Evolutionary conservation across 2,113 vertebrate genomes (phyloP), one percentile per base, ranked within the genome.

Genomic region (Piaya cayana): DNA sequence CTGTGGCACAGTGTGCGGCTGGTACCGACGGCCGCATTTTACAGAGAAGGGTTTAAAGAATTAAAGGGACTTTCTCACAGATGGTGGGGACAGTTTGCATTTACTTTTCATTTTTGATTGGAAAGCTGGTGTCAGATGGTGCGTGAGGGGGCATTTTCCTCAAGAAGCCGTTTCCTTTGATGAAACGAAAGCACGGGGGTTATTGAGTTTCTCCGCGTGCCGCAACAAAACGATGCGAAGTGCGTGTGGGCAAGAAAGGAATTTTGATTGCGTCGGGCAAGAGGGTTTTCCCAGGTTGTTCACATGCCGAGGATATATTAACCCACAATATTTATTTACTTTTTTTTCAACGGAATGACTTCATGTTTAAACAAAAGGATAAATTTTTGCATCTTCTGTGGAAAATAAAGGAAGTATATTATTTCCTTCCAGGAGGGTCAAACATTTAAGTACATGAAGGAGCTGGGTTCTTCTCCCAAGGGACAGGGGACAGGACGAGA

Each of bases 201-300:
- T 85, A 71, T 86, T 82, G 9, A 49, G 8, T 65, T 82, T 85
- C 88, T 95, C 74, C 68, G 58, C 34, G 47, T 68, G 93, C 75
- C 91, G 93, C 91, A 96, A 95, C 34, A 97, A 96, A 96, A 76
- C 68, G 90, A 82, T 77, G 77, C 71, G 90, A 97, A 96, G 25
- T 67, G 27, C 19, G 22, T 74, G 75, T 83, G 7, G 3, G 79
- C 52, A 93, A 95, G 95, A 39, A 95, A 86, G 65, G 82, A 94
- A 62, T 26, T 39, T 23, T 70, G 39, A 50, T 87, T 16, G 21
- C 36, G 89, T 78, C 71, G 76, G 68, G 78, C 82, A 86, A 90
- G 62, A 59, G 80, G 37, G 58, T 88, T 93, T 74, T 55, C 83
- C 83, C 75, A 79, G 52, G 76, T 92, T 97, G 89, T 97, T 90